Base-by-base conservation (phyloP, 2,888 invertebrate genomes). In the Arenicola marina region DNA sequence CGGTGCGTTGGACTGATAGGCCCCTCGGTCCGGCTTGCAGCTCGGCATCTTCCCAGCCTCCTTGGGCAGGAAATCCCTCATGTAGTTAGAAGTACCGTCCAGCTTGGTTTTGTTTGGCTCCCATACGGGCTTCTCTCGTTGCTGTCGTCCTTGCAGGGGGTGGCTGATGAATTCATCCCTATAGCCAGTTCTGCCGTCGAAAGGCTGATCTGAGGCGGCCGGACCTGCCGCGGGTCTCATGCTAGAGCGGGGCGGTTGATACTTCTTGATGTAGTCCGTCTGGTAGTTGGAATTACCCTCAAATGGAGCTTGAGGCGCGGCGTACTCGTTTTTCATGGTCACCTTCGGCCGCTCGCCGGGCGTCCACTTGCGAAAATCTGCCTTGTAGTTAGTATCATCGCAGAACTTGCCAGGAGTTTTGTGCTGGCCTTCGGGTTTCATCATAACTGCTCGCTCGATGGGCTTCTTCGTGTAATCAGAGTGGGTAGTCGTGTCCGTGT, bases 201-300 rank as follows among this genome's bases (percentile, higher is more conserved):
- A 77, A 15, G 83, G 82, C 1, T 44, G 32, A 18, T 71, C 68
- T 38, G 75, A 74, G 2, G 79, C 78, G 62, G 69, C 61, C n/a
- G 75, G 71, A 1, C 75, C 69, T 2, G 71, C 73, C 48, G 78
- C 74, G 15, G 66, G 56, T 2, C 82, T 82, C 65, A 75, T 78
- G 67, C 78, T 74, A 15, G 26, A 46, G 11, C 61, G 44, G 7
- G 53, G 53, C 2, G 48, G 48, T 18, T 38, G 59, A 31, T 67
- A 73, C 31, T 82, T 76, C 21, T 71, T 72, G 56, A 76, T 66
- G 66, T 73, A 82, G 64, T 82, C 80, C 46, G 75, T 73, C 62
- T 76, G 77, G 61, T 80, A 75, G 29, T 78, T 82, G 18, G 81
- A 72, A 33, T 68, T 68, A 33, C 83, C 83, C 61, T 83, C 79